Conservation (phyloP, 2,113 vertebrate genomes). For the Ctenomys sociabilis region DNA sequence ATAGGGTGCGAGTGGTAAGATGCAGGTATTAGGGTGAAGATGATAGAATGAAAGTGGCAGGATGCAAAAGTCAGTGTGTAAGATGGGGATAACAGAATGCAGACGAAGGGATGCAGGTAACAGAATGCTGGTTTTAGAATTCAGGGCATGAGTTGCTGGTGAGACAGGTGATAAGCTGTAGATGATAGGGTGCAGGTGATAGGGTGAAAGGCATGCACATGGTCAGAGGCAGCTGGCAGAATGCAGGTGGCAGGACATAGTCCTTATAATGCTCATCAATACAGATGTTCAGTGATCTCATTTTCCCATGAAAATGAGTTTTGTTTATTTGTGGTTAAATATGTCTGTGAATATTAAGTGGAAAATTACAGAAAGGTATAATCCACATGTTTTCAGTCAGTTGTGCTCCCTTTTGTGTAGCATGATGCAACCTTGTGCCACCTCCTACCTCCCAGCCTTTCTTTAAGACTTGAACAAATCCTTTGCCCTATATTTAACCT, state of each 20-base stretch:
- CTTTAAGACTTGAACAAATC: not conserved
- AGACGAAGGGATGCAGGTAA: not conserved
- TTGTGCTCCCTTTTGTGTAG: not conserved
- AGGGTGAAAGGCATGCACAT: not conserved
- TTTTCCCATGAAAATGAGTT: not conserved
- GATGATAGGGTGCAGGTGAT: not conserved
- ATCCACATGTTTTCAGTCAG: not conserved
- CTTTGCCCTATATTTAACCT: not conserved
- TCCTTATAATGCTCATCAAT: not conserved
- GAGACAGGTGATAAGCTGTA: not conserved
- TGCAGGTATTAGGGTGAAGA: too few species aligned
- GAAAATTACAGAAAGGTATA: not conserved
- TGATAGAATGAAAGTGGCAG: accelerated
- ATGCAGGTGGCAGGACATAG: not conserved
- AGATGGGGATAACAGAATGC: not conserved
- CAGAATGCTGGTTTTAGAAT: too few species aligned
- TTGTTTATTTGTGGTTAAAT: not conserved
- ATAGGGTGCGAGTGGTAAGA: not conserved
- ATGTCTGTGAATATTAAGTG: not conserved
- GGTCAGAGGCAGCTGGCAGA: not conserved
- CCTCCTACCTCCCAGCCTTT: not conserved
- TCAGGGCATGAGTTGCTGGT: not conserved
- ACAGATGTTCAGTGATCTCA: not conserved
- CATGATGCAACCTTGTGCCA: not conserved
- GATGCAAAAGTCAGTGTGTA: too few species aligned